Percentiles rank a stretch among this genome's conserved stretches.
Conservation (phyloP, 2,113 vertebrate genomes). For the Struthidea cinerea region DNA sequence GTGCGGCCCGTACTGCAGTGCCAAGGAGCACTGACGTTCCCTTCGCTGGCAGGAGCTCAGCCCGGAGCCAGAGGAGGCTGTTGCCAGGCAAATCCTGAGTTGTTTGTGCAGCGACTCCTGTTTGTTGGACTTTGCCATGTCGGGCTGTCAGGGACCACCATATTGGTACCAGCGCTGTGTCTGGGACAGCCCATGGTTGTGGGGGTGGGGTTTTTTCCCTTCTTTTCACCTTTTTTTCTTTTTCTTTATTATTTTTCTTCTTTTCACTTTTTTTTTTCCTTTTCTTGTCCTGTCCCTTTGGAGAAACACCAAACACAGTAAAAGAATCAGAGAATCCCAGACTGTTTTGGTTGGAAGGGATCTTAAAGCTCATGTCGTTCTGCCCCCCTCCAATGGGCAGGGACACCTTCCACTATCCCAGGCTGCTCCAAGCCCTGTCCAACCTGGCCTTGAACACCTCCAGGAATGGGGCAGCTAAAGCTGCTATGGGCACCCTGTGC, state of each 20-base stretch:
- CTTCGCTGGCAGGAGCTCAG: neutral
- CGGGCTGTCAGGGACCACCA: neutral
- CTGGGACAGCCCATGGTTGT: neutral
- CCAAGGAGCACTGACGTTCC: neutral
- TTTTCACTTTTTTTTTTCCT: neutral
- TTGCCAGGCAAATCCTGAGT: neutral
- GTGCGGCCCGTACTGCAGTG: accelerated
- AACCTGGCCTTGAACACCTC: neutral
- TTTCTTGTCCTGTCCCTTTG: neutral
- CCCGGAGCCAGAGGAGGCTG: neutral
- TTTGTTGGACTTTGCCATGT: neutral
- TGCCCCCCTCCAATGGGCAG: neutral
- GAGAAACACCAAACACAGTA: neutral
- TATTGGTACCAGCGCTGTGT: neutral
- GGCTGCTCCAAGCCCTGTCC: neutral
- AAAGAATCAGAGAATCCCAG: neutral
- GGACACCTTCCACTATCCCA: neutral
- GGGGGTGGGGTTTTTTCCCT: accelerated
- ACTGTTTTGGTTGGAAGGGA: neutral
- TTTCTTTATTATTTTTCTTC: neutral
- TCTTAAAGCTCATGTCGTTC: neutral
- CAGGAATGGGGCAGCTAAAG: neutral
- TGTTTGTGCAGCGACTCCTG: neutral
- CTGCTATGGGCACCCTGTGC: neutral
- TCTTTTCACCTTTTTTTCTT: neutral